Conservation (phyloP, 2,888 invertebrate genomes). For the Cheilosia vulpina region DNA sequence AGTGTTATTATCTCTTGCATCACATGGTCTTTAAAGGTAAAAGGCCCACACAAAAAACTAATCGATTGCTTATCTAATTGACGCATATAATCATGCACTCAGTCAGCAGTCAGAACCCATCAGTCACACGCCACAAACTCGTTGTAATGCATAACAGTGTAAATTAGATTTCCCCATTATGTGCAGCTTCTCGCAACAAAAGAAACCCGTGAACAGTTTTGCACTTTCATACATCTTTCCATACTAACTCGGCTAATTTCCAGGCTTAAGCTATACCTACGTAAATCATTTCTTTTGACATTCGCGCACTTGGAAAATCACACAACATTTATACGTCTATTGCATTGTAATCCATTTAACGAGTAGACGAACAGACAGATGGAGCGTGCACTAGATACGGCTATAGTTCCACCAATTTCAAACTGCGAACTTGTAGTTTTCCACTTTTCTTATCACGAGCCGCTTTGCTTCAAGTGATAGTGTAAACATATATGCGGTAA, state of each 20-base stretch:
- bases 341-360: conserved; percentile 28
- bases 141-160: conserved; percentile 8
- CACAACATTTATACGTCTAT: background rate
- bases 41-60: background rate
- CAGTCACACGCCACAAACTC: conserved; percentile 4
- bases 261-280: conserved; percentile 1
- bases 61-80: conserved; percentile 41
- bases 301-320: conserved; percentile 5
- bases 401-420: background rate
- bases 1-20: conserved; percentile 13
- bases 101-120: background rate
- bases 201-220: conserved; percentile 8
- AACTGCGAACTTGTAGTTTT: conserved; percentile 61
- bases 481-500: conserved; percentile 43
- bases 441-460: conserved; percentile 56
- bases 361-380: conserved; percentile 4
- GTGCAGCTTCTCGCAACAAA: conserved; percentile 7
- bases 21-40: conserved; percentile 5
- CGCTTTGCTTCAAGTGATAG: background rate
- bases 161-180: conserved; percentile 24
- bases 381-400: background rate
- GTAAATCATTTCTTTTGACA: conserved; percentile 33
- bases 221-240: background rate
- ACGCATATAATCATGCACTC: conserved; percentile 15
- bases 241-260: background rate